A percentile compares a stretch with the other conserved stretches of the same genome.
Evolutionary conservation across 1,140 invertebrate species (phyloP).

Genomic region (Neodiprion fabricii): DNA sequence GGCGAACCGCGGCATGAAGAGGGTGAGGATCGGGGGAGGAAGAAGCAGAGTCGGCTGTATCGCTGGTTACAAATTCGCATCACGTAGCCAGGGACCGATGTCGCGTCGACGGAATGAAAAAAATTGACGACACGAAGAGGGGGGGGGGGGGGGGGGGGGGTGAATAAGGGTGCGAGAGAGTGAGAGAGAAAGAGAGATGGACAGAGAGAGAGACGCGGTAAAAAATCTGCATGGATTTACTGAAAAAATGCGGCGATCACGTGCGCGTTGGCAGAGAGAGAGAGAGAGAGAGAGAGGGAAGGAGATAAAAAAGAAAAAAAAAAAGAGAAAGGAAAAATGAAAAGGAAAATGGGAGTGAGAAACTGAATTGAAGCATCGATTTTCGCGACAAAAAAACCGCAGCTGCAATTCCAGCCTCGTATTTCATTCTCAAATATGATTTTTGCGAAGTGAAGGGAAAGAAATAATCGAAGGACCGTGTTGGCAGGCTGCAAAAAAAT

Average conservation of each 20-base stretch:
- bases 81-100: constrained; percentile 45
- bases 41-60: constrained; percentile 28
- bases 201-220: constrained; percentile 28
- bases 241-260: constrained; percentile 38
- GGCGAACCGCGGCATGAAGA: not conserved
- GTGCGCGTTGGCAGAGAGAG: constrained; percentile 34
- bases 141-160: too few species aligned
- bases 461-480: too few species aligned
- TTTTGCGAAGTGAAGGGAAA: not conserved
- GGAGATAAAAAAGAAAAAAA: too few species aligned
- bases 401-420: not conserved
- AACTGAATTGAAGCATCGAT: not conserved
- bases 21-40: not conserved
- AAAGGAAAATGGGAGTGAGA: not conserved
- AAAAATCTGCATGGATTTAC: constrained; percentile 53
- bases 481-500: too few species aligned
- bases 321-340: too few species aligned
- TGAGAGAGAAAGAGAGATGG: constrained; percentile 12
- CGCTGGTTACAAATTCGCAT: constrained; percentile 54
- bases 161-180: not conserved
- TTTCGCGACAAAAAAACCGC: not conserved
- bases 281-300: not conserved
- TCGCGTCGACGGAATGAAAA: constrained; percentile 50
- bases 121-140: constrained; percentile 26
- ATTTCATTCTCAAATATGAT: not conserved